Conservation (phyloP, 2,797 vertebrate species). For the Hydrophis major region DNA sequence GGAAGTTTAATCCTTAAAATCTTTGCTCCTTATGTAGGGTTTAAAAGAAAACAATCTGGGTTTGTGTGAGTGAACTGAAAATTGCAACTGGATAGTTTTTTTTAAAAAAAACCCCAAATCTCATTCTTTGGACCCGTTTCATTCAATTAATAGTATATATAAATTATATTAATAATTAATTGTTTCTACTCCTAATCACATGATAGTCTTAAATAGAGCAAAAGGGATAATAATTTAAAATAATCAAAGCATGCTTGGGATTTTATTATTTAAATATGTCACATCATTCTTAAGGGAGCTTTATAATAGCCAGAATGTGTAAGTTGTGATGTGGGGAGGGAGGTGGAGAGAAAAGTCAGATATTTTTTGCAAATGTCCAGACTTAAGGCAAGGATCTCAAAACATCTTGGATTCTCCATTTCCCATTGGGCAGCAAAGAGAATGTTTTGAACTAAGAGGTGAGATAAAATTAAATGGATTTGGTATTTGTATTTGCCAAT, state of each 20-base stretch:
- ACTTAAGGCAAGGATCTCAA: constrained; percentile 2
- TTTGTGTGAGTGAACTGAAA: background rate
- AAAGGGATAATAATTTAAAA: background rate
- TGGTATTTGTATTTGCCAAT: constrained; percentile 8
- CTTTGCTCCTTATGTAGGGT: background rate
- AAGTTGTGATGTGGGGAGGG: background rate
- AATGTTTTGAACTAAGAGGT: constrained; percentile 12
- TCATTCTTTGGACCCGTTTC: background rate
- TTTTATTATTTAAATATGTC: background rate
- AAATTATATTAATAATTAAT: background rate
- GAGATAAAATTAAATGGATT: constrained; percentile 30
- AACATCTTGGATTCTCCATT: background rate
- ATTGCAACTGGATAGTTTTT: background rate
- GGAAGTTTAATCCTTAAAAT: background rate
- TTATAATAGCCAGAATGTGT: background rate
- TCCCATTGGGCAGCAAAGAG: background rate
- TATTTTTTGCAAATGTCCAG: background rate
- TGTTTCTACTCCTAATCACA: background rate
- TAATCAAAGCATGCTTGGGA: background rate
- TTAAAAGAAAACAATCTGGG: background rate
- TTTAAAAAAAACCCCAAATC: background rate
- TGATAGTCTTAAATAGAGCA: background rate
- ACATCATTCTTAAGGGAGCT: background rate
- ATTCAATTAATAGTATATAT: background rate
- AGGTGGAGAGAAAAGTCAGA: background rate